Evolutionary conservation across 2,113 vertebrate genomes (phyloP).

Genomic region (Mesembrinibis cayennensis): DNA sequence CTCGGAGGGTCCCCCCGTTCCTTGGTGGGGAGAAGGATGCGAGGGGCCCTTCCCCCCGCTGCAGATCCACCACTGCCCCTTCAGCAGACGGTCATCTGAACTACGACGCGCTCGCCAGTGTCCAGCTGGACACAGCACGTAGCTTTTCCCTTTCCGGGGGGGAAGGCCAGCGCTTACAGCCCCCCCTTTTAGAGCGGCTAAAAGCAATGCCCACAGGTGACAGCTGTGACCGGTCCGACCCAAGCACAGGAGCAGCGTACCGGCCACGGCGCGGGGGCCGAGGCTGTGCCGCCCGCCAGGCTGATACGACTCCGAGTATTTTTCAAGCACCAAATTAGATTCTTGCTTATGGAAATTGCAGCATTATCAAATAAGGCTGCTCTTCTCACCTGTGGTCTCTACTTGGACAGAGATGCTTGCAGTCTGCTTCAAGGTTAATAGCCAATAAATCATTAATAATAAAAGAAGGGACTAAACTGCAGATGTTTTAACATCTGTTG

Average conservation of each 20-base stretch:
- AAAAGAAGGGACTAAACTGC: background rate
- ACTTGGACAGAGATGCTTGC: background rate
- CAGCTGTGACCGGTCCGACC: fast-evolving
- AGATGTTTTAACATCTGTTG: background rate
- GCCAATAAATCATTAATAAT: background rate
- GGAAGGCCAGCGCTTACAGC: background rate
- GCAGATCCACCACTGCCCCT: background rate
- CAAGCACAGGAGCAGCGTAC: background rate
- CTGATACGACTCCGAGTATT: fast-evolving
- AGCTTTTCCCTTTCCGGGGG: background rate
- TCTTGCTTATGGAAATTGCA: background rate
- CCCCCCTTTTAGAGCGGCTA: background rate
- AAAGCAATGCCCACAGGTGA: fast-evolving
- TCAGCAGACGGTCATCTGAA: background rate
- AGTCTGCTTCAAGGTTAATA: background rate
- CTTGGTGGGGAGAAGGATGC: too few species aligned
- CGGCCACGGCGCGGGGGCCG: background rate
- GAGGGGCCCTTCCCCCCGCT: background rate
- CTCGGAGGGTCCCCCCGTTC: background rate
- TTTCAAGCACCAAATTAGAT: too few species aligned
- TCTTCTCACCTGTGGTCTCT: fast-evolving
- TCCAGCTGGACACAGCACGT: background rate
- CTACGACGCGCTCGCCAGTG: fast-evolving
- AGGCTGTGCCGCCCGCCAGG: fast-evolving
- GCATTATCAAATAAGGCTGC: background rate